Percentiles rank a stretch among this genome's conserved stretches.
Conservation (phyloP, 2,888 invertebrate species). For the Drosophila kanekoi region DNA sequence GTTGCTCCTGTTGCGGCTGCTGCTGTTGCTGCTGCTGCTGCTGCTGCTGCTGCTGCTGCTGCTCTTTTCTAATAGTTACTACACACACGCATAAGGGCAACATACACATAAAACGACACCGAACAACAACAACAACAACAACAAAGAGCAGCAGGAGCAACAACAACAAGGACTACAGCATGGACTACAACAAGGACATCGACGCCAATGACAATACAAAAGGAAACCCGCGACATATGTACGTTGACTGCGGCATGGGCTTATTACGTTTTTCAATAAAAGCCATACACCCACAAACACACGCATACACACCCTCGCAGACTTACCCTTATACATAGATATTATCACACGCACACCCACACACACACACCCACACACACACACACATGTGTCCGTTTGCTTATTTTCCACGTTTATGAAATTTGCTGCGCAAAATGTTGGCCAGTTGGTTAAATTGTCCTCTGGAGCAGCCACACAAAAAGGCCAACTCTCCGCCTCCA, state of each 20-base stretch:
- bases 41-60: constrained; percentile 44
- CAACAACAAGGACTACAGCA: constrained; percentile 50
- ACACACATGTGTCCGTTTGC: constrained; percentile 30
- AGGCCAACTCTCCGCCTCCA: background rate
- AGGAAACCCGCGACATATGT: constrained; percentile 74
- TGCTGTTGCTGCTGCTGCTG: constrained; percentile 38
- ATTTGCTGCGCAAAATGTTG: constrained; percentile 59
- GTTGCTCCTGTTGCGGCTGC: constrained; percentile 55
- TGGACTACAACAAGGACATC: constrained; percentile 54
- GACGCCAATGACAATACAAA: constrained; percentile 72
- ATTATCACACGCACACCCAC: constrained; percentile 21
- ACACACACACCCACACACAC: constrained; percentile 3
- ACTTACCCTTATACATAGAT: constrained; percentile 25
- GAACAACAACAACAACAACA: constrained; percentile 32
- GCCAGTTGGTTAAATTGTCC: constrained; percentile 62
- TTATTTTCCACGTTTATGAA: constrained; percentile 50
- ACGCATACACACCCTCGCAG: constrained; percentile 6
- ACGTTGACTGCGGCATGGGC: constrained; percentile 61
- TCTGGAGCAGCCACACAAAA: constrained; percentile 26
- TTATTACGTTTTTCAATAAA: constrained; percentile 68
- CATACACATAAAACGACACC: constrained; percentile 41
- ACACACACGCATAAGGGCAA: constrained; percentile 53
- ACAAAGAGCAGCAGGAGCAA: constrained; percentile 13
- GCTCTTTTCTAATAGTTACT: constrained; percentile 75
- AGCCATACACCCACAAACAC: constrained; percentile 38